A percentile compares a stretch with the other conserved stretches of the same genome.
Conservation (phyloP, 2,113 vertebrate genomes). For the Tamias sibiricus region DNA sequence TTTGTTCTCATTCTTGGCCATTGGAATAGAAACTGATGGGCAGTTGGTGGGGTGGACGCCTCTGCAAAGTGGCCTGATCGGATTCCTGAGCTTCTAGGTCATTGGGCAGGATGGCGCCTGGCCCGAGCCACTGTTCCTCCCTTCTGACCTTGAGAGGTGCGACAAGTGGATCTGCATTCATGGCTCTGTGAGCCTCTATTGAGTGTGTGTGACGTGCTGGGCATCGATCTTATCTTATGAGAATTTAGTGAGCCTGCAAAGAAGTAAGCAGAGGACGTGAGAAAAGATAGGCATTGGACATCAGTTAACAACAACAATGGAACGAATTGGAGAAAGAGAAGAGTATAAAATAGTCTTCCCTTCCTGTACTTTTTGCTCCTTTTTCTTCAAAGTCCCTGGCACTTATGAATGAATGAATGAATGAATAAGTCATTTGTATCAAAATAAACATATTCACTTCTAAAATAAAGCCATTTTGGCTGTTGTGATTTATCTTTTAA, state of each 20-base stretch:
- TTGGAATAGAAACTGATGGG: slow-evolving; percentile 54
- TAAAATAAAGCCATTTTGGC: background rate
- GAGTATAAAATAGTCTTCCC: background rate
- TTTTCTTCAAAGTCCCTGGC: background rate
- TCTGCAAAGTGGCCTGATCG: slow-evolving; percentile 65
- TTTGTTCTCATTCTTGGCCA: slow-evolving; percentile 62
- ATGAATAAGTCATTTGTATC: background rate
- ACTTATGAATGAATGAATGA: background rate
- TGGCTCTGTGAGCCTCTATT: background rate
- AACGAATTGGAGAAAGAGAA: background rate
- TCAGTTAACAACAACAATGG: background rate
- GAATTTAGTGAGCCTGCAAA: background rate
- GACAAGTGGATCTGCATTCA: background rate
- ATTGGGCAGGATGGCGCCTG: slow-evolving; percentile 39
- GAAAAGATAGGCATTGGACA: background rate
- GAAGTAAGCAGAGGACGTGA: slow-evolving; percentile 10
- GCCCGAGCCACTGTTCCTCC: slow-evolving; percentile 23
- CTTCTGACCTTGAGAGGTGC: slow-evolving; percentile 53
- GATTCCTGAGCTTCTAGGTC: slow-evolving; percentile 71
- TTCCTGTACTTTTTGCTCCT: background rate
- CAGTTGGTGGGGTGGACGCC: slow-evolving; percentile 20
- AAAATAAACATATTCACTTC: background rate
- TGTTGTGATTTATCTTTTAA: background rate
- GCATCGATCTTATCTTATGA: background rate
- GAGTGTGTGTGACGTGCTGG: background rate